Conservation (phyloP, 2,888 invertebrate species). For the Theodoxus fluviatilis region DNA sequence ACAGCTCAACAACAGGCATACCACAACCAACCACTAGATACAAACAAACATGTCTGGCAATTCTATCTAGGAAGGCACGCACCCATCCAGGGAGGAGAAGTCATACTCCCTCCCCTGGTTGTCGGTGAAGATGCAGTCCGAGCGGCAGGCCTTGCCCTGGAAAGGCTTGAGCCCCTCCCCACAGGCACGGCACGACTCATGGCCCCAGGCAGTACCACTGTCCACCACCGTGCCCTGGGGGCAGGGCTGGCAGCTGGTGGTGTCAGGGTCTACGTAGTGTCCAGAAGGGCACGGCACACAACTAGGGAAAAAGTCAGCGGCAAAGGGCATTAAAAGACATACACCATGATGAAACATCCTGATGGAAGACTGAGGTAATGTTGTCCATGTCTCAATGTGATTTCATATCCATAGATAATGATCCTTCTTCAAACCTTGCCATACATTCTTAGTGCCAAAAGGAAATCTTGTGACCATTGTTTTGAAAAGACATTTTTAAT, state of each 20-base stretch:
- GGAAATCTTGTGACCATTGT: too few species aligned
- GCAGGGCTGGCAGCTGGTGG: slow-evolving; percentile 67
- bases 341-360: too few species aligned
- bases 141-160: slow-evolving; percentile 66
- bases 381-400: too few species aligned
- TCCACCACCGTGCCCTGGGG: slow-evolving; percentile 61
- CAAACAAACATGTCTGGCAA: background rate
- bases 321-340: too few species aligned
- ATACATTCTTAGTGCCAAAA: too few species aligned
- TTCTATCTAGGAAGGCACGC: slow-evolving; percentile 27
- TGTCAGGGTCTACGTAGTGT: slow-evolving; percentile 66
- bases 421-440: too few species aligned
- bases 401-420: too few species aligned
- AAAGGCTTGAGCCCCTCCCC: slow-evolving; percentile 66
- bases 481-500: too few species aligned
- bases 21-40: too few species aligned
- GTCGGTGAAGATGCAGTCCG: slow-evolving; percentile 63
- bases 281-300: slow-evolving; percentile 70
- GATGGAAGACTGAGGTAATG: too few species aligned
- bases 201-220: slow-evolving; percentile 47
- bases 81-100: slow-evolving; percentile 63
- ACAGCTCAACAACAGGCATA: background rate
- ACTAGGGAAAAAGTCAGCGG: too few species aligned
- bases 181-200: slow-evolving; percentile 67
- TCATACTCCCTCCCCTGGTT: slow-evolving; percentile 50